A percentile compares a stretch with the other conserved stretches of the same genome.
Evolutionary conservation across 2,797 vertebrate species (phyloP).

Genomic region (Helostoma temminkii): DNA sequence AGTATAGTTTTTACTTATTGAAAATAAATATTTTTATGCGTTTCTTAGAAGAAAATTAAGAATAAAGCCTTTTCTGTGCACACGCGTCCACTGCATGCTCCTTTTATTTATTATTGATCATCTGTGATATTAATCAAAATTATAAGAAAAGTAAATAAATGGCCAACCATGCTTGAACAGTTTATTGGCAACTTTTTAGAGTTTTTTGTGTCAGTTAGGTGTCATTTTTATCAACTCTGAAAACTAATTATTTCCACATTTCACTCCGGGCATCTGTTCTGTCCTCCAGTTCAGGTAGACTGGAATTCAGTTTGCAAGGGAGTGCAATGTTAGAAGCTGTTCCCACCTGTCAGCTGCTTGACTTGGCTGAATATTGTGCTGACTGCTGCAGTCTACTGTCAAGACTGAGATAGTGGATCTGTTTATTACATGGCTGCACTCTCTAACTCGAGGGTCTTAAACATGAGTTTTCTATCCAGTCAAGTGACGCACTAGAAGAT

Average conservation of each 20-base stretch:
- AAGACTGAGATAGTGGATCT: not conserved
- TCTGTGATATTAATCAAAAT: too few relatives aligned
- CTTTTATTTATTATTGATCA: too few relatives aligned
- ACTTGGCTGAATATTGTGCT: slow-evolving; percentile 28
- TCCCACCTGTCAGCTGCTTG: slow-evolving; percentile 30
- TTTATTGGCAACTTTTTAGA: not conserved
- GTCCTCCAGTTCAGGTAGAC: slow-evolving; percentile 13
- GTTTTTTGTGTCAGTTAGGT: not conserved
- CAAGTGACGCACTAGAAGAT: slow-evolving; percentile 22
- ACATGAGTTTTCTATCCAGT: slow-evolving; percentile 34
- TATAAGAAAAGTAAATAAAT: too few relatives aligned
- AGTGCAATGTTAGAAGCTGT: not conserved
- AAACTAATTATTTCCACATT: slow-evolving; percentile 17
- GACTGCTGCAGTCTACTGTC: slow-evolving; percentile 27
- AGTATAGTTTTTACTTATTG: too few relatives aligned
- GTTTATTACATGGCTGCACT: slow-evolving; percentile 14
- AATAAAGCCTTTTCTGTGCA: too few relatives aligned
- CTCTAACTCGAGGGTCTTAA: slow-evolving; percentile 10
- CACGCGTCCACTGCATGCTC: too few relatives aligned
- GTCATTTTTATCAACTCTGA: too few relatives aligned
- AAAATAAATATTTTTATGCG: too few relatives aligned
- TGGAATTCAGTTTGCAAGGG: slow-evolving; percentile 12
- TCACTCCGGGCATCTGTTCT: slow-evolving; percentile 16
- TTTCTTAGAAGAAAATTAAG: not conserved
- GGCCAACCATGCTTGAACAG: too few relatives aligned